phyloP scores from a whole-genome alignment of 1,140 invertebrate species.

The Ceratina calcarata region DNA sequence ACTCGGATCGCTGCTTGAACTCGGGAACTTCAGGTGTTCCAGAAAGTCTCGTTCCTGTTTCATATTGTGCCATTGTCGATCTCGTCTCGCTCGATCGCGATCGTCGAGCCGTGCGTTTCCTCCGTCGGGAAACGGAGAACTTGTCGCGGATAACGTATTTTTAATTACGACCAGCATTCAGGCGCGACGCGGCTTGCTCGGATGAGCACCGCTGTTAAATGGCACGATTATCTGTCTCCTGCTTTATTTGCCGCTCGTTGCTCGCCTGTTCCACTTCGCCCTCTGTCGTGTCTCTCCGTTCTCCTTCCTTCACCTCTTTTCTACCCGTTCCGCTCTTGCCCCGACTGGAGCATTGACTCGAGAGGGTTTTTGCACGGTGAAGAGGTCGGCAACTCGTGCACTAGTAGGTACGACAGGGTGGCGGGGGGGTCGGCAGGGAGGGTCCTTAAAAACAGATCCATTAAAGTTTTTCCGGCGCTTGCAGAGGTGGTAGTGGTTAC shows the following conservation, averaged over 20 bases:
- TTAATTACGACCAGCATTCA: conserved; percentile 20
- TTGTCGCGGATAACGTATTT: not conserved
- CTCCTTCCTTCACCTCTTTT: conserved; percentile 5
- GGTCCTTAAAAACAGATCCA: conserved; percentile 73
- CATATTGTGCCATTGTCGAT: too few species aligned
- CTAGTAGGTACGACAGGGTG: conserved; percentile 17
- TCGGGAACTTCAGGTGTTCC: too few species aligned
- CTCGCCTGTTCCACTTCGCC: conserved; percentile 53
- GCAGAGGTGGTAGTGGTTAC: conserved; percentile 60
- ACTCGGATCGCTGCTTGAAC: too few species aligned
- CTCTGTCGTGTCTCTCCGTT: conserved; percentile 16
- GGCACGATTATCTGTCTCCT: conserved; percentile 65
- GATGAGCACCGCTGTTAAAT: conserved; percentile 66
- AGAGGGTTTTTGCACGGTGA: conserved; percentile 64
- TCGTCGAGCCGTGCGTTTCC: not conserved
- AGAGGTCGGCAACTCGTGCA: conserved; percentile 59
- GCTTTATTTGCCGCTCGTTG: conserved; percentile 59
- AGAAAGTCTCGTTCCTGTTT: too few species aligned
- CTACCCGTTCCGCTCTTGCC: conserved; percentile 40
- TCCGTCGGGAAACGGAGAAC: not conserved
- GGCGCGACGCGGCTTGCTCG: conserved; percentile 10
- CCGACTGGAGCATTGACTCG: conserved; percentile 59
- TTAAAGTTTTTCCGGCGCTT: conserved; percentile 72
- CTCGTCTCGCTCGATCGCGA: too few species aligned
- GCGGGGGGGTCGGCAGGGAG: conserved; percentile 4